These are phyloP conservation scores for Caenorhabditis sulstoni DNA, from an alignment of 2,888 invertebrate species.

Conservation along the genomic window DNA sequence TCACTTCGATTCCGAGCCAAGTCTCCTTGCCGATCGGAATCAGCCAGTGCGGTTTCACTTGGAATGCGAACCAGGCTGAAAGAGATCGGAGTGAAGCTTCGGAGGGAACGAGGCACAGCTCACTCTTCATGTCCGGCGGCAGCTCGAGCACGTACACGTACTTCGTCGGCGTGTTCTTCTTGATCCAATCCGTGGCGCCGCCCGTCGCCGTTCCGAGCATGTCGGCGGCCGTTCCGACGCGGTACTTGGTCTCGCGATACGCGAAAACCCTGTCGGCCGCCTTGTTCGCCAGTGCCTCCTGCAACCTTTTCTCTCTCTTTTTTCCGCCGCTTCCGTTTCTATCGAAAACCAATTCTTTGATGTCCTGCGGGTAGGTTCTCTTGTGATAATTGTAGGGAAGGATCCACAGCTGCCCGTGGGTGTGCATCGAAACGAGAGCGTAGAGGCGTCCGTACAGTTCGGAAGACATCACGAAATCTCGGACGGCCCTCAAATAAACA, in stretches of 20 bases:
- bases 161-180: slow-evolving; percentile 77
- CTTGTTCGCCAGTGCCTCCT: slow-evolving; percentile 69
- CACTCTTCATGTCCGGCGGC: slow-evolving; percentile 77
- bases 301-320: neutral
- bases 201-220: slow-evolving; percentile 78
- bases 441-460: slow-evolving; percentile 75
- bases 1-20: slow-evolving; percentile 72
- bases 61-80: slow-evolving; percentile 80
- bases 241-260: slow-evolving; percentile 73
- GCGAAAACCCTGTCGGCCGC: slow-evolving; percentile 68
- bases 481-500: slow-evolving; percentile 70
- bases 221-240: slow-evolving; percentile 78
- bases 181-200: slow-evolving; percentile 80
- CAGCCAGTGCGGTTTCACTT: slow-evolving; percentile 79
- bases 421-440: slow-evolving; percentile 79
- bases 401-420: slow-evolving; percentile 80
- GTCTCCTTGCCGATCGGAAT: slow-evolving; percentile 73
- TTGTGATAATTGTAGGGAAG: slow-evolving; percentile 78
- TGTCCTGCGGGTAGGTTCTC: slow-evolving; percentile 76
- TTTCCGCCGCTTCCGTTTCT: neutral
- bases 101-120: neutral
- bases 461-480: slow-evolving; percentile 74
- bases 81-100: slow-evolving; percentile 1
- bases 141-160: slow-evolving; percentile 80
- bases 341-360: slow-evolving; percentile 69